These are phyloP conservation scores for Eledona agricola DNA, from an alignment of 2,888 invertebrate species.

Conservation along the genomic window DNA sequence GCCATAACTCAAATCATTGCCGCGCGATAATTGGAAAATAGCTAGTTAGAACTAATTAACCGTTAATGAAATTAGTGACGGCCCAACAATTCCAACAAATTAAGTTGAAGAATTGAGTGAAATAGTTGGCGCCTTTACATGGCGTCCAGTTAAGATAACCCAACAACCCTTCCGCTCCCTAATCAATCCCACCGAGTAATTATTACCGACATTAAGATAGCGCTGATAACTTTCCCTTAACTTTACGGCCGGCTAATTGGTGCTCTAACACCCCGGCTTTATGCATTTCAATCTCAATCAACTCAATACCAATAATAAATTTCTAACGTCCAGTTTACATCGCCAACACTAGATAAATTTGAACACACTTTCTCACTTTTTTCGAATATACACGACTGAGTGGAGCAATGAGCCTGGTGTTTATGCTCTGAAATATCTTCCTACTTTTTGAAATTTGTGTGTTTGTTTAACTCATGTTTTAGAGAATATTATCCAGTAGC, in stretches of 20 bases:
- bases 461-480: conserved; percentile 19
- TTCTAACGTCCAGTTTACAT: conserved; percentile 9
- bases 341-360: conserved; percentile 25
- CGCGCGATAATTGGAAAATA: conserved; percentile 5
- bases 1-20: conserved; percentile 6
- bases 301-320: conserved; percentile 19
- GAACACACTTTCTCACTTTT: conserved; percentile 2
- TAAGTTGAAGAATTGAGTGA: conserved; percentile 28
- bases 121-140: conserved; percentile 42
- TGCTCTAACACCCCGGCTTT: conserved; percentile 20
- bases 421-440: conserved; percentile 15
- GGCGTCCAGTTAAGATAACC: conserved; percentile 44
- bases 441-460: conserved; percentile 19
- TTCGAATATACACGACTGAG: conserved; percentile 1
- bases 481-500: conserved; percentile 15
- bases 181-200: conserved; percentile 42
- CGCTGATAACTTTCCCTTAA: conserved; percentile 22
- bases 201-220: conserved; percentile 46
- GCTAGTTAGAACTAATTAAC: conserved; percentile 25
- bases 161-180: conserved; percentile 40
- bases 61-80: conserved; percentile 25
- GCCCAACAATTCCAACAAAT: conserved; percentile 22
- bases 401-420: conserved; percentile 21
- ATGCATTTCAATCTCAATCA: conserved; percentile 22
- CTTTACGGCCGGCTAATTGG: conserved; percentile 23